phyloP scores from a whole-genome alignment of 2,113 vertebrate species.

The Pyxicephalus adspersus region DNA sequence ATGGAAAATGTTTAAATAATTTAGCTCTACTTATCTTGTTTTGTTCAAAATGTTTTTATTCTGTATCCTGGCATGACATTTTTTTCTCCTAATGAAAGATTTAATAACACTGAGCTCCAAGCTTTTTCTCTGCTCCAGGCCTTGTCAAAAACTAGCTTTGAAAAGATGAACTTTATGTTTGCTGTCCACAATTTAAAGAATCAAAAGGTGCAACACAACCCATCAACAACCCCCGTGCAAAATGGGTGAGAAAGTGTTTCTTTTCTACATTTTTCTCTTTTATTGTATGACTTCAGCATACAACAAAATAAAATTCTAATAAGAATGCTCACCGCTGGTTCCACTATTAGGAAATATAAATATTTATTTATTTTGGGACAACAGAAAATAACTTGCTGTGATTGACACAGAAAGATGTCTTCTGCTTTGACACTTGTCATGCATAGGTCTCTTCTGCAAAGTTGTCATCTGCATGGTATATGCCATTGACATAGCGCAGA shows the following conservation, averaged over 20 bases:
- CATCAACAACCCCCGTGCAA: not conserved
- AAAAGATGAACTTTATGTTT: not conserved
- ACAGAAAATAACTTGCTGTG: constrained; percentile 5
- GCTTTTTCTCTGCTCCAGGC: no score
- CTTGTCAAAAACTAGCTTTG: not conserved
- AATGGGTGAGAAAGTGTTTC: not conserved
- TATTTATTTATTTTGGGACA: not conserved
- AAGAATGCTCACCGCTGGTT: not conserved
- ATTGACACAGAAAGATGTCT: constrained; percentile 44
- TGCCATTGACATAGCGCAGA: constrained; percentile 35
- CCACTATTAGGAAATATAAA: not conserved
- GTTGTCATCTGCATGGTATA: constrained; percentile 21
- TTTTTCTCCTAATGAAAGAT: no score
- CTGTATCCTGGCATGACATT: no score
- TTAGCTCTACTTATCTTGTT: no score
- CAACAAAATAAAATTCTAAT: not conserved
- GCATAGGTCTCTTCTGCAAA: constrained; percentile 21
- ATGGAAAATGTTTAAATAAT: no score
- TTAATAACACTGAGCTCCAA: no score
- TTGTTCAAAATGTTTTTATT: no score
- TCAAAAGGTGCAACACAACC: not conserved
- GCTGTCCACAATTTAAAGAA: not conserved
- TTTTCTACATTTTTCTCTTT: not conserved
- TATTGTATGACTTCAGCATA: not conserved
- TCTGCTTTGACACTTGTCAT: constrained; percentile 41